These are phyloP conservation scores for Orthonychiurus folsomi DNA, from an alignment of 2,888 invertebrate genomes.

Conservation along the genomic window DNA sequence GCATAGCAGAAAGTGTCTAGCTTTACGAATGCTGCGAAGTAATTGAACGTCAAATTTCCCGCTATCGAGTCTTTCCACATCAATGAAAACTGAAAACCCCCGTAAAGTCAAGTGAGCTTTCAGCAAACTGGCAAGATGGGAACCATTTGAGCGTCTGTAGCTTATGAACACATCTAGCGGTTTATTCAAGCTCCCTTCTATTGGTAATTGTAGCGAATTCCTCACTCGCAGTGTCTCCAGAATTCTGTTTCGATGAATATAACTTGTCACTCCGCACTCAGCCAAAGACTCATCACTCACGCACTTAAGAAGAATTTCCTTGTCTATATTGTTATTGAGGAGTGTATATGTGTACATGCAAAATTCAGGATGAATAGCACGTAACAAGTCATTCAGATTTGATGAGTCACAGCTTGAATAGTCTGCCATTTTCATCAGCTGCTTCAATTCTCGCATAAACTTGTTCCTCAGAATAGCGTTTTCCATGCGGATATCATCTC, in stretches of 20 bases:
- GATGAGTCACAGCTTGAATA: slow-evolving; percentile 88
- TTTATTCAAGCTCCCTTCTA: slow-evolving; percentile 72
- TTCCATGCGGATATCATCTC: slow-evolving; percentile 80
- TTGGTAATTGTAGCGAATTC: slow-evolving; percentile 47
- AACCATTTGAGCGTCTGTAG: slow-evolving; percentile 93
- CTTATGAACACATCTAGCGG: slow-evolving; percentile 95
- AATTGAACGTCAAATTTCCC: slow-evolving; percentile 98
- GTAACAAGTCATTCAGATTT: slow-evolving; percentile 78
- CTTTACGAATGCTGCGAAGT: slow-evolving; percentile 90
- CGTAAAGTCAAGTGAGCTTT: slow-evolving; percentile 94
- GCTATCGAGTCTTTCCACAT: slow-evolving; percentile 93
- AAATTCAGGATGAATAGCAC: slow-evolving; percentile 75
- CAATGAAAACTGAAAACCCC: slow-evolving; percentile 95
- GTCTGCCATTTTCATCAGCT: slow-evolving; percentile 90
- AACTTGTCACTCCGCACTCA: slow-evolving; percentile 87
- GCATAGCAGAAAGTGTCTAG: slow-evolving; percentile 91
- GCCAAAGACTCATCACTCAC: slow-evolving; percentile 71
- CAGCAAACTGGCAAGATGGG: slow-evolving; percentile 83
- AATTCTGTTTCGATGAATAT: slow-evolving; percentile 86
- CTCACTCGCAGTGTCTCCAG: slow-evolving; percentile 55
- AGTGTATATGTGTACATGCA: slow-evolving; percentile 94
- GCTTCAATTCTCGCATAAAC: slow-evolving; percentile 84
- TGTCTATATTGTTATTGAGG: slow-evolving; percentile 90
- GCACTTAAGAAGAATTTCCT: slow-evolving; percentile 61
- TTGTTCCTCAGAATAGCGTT: slow-evolving; percentile 89